Evolutionary conservation across 2,888 invertebrate species (phyloP).

Genomic region (Mycalesis mineus): DNA sequence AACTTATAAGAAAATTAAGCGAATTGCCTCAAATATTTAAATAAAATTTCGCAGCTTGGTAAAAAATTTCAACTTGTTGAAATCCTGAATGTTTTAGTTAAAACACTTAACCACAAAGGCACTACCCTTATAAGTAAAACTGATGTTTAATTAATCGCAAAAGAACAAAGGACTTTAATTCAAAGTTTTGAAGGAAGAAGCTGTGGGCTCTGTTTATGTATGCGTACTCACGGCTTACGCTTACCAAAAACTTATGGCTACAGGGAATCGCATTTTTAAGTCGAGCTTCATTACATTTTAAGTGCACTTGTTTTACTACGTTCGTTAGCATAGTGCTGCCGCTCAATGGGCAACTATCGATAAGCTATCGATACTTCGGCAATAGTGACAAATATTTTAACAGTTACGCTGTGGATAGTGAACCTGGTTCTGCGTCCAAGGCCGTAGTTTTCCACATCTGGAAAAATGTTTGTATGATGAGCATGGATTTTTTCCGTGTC

Average conservation of each 20-base stretch:
- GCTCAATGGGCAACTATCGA: too few species aligned
- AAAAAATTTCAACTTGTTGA: neutral
- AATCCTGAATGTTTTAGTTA: neutral
- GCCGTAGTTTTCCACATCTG: too few species aligned
- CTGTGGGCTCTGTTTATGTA: slow-evolving; percentile 18
- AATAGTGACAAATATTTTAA: too few species aligned
- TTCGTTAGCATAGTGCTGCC: too few species aligned
- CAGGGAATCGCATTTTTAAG: neutral
- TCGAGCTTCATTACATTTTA: slow-evolving; percentile 42
- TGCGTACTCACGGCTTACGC: slow-evolving; percentile 27
- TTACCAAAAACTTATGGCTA: slow-evolving; percentile 30
- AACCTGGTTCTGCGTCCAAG: too few species aligned
- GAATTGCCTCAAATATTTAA: too few species aligned
- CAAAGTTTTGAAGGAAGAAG: slow-evolving; percentile 9
- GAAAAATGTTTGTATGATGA: too few species aligned
- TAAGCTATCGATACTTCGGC: too few species aligned
- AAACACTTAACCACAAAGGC: neutral
- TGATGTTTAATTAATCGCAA: slow-evolving; percentile 11
- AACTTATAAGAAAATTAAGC: too few species aligned
- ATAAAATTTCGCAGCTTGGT: too few species aligned
- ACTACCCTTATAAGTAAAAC: neutral
- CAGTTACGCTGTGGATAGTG: too few species aligned
- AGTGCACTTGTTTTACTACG: slow-evolving; percentile 42
- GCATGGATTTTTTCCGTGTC: too few species aligned
- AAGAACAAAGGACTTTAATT: slow-evolving; percentile 18